Evolutionary conservation across 2,113 vertebrate genomes (phyloP), one percentile per base, ranked within the genome.

Genomic region (Tamias sibiricus): DNA sequence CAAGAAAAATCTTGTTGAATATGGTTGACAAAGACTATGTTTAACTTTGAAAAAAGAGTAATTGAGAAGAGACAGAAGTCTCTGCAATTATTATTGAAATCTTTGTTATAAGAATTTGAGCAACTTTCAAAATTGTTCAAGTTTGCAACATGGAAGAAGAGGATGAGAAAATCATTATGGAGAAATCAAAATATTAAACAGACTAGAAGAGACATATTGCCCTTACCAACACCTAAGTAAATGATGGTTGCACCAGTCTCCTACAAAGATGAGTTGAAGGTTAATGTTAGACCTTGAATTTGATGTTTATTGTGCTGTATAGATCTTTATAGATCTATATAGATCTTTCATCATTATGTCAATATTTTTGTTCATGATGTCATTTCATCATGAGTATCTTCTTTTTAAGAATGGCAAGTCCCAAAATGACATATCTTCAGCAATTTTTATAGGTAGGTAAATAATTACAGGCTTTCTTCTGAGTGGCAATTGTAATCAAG

Each of bases 21-120:
- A 49, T 10, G 40, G 9, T 72, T 95, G 47, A 77, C 32, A 64
- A 90, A 82, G 62, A 62, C 19, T 81, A 40, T 76, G 85, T 82
- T 87, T 94, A 87, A 69, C 42, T 72, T 68, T 85, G 74, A 82
- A 24, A 75, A 80, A 88, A 95, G 64, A 95, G 20, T 40, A 91
- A 42, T 87, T 68, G n/a, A 68, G n/a, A 69, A 19, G 30, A 80
- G 47, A 92, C 1, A 95, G 26, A 76, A 66, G 83, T 59, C 47
- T 94, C 26, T 52, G 26, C 19, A 88, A 74, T 87, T 94, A 57
- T 90, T 92, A 87, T 66, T 64, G 59, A 82, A 87, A 64, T 59
- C n/a, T 35, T 81, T 91, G 75, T 84, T 74, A 64, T 2, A 84
- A 91, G 42, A 85, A 91, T 30, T 44, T 88, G 40, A 77, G 24